A percentile compares a stretch with the other conserved stretches of the same genome.
These are phyloP conservation scores for Eubasilissa splendida DNA, from an alignment of 2,888 invertebrate species.

Conservation along the genomic window DNA sequence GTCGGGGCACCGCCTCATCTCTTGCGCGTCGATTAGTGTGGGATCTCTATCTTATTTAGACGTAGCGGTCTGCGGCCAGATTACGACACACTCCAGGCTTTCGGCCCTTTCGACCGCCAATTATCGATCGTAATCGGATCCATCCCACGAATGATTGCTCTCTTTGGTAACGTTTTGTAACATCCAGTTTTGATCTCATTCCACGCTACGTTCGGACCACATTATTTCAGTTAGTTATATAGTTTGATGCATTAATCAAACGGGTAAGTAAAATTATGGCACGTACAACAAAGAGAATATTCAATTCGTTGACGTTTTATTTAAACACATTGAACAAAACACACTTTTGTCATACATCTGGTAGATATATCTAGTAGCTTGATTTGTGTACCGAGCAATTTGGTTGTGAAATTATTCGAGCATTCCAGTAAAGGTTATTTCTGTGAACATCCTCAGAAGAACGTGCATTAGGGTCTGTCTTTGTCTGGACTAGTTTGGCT, in stretches of 20 bases:
- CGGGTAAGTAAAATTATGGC: background rate
- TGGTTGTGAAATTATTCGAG: background rate
- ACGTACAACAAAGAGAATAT: background rate
- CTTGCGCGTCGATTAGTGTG: background rate
- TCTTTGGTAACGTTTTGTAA: constrained; percentile 15
- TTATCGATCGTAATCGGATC: constrained; percentile 33
- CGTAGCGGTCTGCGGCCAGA: constrained; percentile 1
- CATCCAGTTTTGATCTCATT: constrained; percentile 6
- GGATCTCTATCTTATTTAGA: constrained; percentile 6
- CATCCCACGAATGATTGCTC: constrained; percentile 17
- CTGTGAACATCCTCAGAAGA: constrained; percentile 9
- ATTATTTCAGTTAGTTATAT: too few species aligned
- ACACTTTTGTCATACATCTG: background rate
- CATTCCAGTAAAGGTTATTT: constrained; percentile 4
- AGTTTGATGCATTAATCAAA: too few species aligned
- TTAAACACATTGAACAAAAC: background rate
- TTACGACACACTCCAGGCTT: constrained; percentile 17
- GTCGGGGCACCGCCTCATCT: background rate
- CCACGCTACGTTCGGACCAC: background rate
- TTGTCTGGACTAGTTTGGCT: background rate
- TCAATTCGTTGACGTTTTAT: background rate
- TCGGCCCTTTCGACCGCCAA: constrained; percentile 9
- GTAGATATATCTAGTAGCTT: background rate
- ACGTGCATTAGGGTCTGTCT: background rate
- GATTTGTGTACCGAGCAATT: background rate